Base-by-base conservation (phyloP, 1,140 invertebrate genomes). In the Lineus longissimus region DNA sequence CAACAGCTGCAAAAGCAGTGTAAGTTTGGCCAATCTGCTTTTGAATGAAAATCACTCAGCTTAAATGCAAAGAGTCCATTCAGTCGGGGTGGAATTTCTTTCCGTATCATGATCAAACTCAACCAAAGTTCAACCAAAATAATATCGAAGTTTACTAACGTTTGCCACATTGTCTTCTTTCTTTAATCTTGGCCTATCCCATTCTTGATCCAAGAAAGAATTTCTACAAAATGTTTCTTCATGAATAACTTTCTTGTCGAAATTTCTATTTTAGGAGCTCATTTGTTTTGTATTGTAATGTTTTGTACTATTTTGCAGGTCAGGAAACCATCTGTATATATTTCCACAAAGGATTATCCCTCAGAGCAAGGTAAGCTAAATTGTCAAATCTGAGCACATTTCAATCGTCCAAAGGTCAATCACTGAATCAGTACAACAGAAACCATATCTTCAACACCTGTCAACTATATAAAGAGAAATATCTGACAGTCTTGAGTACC, bases 271-370 rank as follows among this genome's bases (percentile, higher is more conserved):
- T n/a, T n/a, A n/a, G n/a, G n/a, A n/a, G n/a, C n/a, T n/a, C n/a
- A n/a, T n/a, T n/a, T n/a, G n/a, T n/a, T n/a, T n/a, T n/a, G n/a
- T n/a, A n/a, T n/a, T n/a, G n/a, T n/a, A n/a, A n/a, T n/a, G n/a
- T n/a, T n/a, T n/a, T n/a, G n/a, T n/a, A n/a, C n/a, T n/a, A 67
- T 63, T 25, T 72, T 71, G 15, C 62, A 78, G 77, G 71, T 90
- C 9, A 93, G 92, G 83, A 87, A 90, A 72, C 91, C 92, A 55
- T 91, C 92, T 19, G 90, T 94, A 43, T 95, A 94, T 82, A 86
- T 94, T 59, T 90, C 91, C 40, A 94, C 92, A 23, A 92, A 91
- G 80, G 92, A 95, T 75, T 88, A 89, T 78, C 90, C 92, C 68
- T 91, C 91, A 41, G 90, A 94, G 83, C 92, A 94, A 87, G 88